phyloP scores from a whole-genome alignment of 2,113 vertebrate genomes.

The Muntiacus muntjak region DNA sequence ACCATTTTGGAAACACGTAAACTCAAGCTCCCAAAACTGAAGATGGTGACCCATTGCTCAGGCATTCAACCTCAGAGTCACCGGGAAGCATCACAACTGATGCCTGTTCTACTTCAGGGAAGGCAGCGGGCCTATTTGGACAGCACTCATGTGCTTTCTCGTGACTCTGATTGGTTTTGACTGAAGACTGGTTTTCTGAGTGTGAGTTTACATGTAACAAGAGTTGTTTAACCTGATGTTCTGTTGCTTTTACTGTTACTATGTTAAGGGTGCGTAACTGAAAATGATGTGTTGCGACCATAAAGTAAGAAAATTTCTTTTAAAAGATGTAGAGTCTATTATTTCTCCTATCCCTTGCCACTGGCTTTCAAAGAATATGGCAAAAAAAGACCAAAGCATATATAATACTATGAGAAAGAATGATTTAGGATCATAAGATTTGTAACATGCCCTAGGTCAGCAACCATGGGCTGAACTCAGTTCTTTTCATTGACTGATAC shows the following conservation, averaged over 20 bases:
- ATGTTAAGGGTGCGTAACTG: background rate
- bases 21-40: background rate
- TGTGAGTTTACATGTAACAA: background rate
- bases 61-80: background rate
- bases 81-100: accelerated
- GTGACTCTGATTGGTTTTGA: background rate
- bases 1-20: background rate
- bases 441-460: background rate
- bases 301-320: background rate
- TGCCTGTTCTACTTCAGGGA: background rate
- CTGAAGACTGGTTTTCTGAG: background rate
- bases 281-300: background rate
- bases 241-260: background rate
- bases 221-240: background rate
- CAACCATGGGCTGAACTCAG: background rate
- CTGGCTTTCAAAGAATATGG: background rate
- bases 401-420: background rate
- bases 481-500: background rate
- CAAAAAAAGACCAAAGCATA: background rate
- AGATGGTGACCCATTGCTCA: accelerated
- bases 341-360: background rate
- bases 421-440: background rate
- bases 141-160: accelerated
- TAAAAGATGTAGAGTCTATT: background rate
- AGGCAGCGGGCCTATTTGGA: background rate